A percentile compares a stretch with the other conserved stretches of the same genome.
phyloP scores from a whole-genome alignment of 30 jellyfish, hydroid and myxozoan genomes.

The Cassiopea andromeda region DNA sequence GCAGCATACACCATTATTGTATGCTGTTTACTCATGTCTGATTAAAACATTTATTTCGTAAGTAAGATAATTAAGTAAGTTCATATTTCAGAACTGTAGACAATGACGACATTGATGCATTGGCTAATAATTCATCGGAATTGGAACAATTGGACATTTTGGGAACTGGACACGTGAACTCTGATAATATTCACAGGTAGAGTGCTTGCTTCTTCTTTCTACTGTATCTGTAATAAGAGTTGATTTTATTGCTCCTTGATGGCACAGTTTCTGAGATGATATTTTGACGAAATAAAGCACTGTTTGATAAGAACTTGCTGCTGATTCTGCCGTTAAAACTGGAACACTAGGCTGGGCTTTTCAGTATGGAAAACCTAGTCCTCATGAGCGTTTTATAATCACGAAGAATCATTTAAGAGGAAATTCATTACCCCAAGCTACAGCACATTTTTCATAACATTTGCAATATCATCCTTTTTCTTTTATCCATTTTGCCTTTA shows the following conservation, averaged over 20 bases:
- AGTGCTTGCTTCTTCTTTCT: background rate
- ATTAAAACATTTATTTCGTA: background rate
- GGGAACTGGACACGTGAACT: conserved; percentile 54
- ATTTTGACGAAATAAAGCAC: no score
- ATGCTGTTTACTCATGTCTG: background rate
- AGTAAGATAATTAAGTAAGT: background rate
- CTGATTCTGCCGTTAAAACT: no score
- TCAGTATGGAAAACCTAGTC: no score
- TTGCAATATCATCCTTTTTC: no score
- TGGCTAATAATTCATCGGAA: conserved; percentile 36
- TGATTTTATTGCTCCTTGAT: background rate
- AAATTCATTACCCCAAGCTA: no score
- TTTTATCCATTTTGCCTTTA: no score
- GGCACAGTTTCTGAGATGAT: background rate
- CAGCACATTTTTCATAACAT: no score
- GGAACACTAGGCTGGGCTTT: no score
- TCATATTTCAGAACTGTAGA: background rate
- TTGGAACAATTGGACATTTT: conserved; percentile 60
- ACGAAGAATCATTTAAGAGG: no score
- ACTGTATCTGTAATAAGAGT: no score
- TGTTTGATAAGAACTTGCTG: no score
- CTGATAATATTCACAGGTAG: conserved; percentile 16
- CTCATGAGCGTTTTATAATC: no score
- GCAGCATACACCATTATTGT: background rate
- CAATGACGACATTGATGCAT: conserved; percentile 51